Evolutionary conservation across 2,888 invertebrate genomes (phyloP).

Genomic region (Antheraea assamensis): DNA sequence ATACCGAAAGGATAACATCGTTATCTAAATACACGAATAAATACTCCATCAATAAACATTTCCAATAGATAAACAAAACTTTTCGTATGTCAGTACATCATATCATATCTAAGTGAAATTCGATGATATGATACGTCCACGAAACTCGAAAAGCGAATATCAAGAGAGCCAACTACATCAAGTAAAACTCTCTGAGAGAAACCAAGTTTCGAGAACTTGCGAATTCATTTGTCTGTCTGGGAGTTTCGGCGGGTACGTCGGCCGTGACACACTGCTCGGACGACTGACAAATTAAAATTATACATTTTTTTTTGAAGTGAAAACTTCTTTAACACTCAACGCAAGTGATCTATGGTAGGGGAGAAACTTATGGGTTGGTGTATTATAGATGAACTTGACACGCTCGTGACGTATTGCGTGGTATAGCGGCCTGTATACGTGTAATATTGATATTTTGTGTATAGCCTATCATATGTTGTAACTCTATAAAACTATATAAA

Average conservation of each 20-base stretch:
- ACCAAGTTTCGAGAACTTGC: constrained; percentile 67
- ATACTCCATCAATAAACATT: not conserved
- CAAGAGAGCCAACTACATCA: constrained; percentile 52
- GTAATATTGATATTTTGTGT: no score
- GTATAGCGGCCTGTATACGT: no score
- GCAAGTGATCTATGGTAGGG: no score
- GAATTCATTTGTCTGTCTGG: constrained; percentile 77
- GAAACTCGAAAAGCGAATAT: constrained; percentile 15
- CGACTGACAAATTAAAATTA: constrained; percentile 23
- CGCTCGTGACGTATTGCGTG: no score
- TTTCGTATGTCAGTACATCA: not conserved
- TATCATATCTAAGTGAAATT: not conserved
- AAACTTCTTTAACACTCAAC: no score
- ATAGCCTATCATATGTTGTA: no score
- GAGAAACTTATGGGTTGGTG: no score
- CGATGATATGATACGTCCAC: constrained; percentile 21
- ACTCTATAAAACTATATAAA: no score
- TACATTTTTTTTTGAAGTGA: no score
- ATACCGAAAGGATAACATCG: no score
- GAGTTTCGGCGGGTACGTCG: constrained; percentile 54
- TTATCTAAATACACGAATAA: not conserved
- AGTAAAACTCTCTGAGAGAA: constrained; percentile 52
- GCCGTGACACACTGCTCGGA: constrained; percentile 33
- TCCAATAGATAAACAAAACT: not conserved
- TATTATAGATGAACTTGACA: no score